Base-by-base conservation (phyloP, 2,113 vertebrate species). In the Clarias magur region DNA sequence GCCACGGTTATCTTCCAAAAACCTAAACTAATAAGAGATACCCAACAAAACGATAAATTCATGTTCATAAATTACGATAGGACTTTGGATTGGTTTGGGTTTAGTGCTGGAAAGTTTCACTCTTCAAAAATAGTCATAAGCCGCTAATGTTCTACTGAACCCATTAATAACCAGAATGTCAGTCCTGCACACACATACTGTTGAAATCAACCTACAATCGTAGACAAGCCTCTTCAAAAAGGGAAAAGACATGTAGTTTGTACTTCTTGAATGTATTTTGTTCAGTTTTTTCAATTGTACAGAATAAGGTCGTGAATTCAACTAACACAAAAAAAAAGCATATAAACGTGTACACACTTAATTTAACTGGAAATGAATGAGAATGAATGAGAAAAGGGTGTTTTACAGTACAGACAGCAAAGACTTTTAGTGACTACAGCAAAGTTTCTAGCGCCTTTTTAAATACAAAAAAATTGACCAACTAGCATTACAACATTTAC, bases 1-100 rank as follows among this genome's bases (percentile, higher is more conserved):
- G 27, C 84, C 21, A 27, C 83, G 11, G 84, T 78, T 90, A 84
- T 89, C 70, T 68, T n/a, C 17, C 88, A 85, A 65, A 87, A 90
- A 57, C 80, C 38, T 89, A 80, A n/a, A 89, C 80, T 48, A 83
- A 91, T 88, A 93, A 91, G 91, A 90, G 88, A 92, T 34, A 54
- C 5, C 30, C 65, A 75, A 27, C 11, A 72, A 23, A 85, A 30
- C 15, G 13, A 57, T 13, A 15, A 15, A 48, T 85, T 63, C 6
- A 78, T n/a, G 6, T 53, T 75, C 8, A 56, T 48, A 48, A 48
- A 48, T 56, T 13, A 16, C 3, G 5, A 27, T 19, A 11, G 53
- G 38, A 60, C 57, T 12, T 34, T 60, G 10, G 27, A 62, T 2
- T 81, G 79, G 57, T 38, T 42, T 81, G 79, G 57, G 30, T 23